Evolutionary conservation across 2,888 invertebrate species (phyloP), one percentile per base, ranked within the genome.

Genomic region (Koerneria pararmatus): DNA sequence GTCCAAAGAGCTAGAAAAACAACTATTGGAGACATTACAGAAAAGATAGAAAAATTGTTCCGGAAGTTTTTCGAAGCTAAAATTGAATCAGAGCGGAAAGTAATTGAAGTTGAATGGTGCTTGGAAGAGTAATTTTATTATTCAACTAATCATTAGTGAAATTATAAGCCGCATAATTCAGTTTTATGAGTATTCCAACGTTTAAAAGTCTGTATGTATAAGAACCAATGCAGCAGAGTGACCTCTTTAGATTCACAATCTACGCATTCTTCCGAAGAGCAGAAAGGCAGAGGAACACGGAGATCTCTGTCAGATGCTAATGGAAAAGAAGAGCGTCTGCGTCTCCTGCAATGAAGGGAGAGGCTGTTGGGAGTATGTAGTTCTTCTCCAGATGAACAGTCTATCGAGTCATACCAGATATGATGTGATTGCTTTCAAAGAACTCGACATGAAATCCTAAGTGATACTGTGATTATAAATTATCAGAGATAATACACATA

Each of bases 231-330:
- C 46, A 41, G 11, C 46, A n/a, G n/a, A 11, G 46, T 15, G 4
- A 65, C 69, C 24, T 71, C 68, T 31, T 68, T 69, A 0, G 57
- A 57, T 32, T 66, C 49, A 35, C 73, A 73, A 8, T 54, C 58
- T 22, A 54, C 41, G 24, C 60, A 49, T 4, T 34, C 5, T n/a
- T 22, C 32, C 11, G 69, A 64, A 1, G 66, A 66, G 22, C 73
- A 73, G 57, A 62, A 68, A 27, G 68, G 66, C 2, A 71, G 57
- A 3, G 67, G 68, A 34, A 71, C 57, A 27, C 62, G 61, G 19
- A 73, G 63, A 31, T 73, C 73, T 27, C 69, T 46, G 41, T 68
- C 59, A 51, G 65, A 67, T 0, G 67, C 70, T 34, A 71, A 32
- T 0, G 73, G 70, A 59, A 70, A 71, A 27, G 68, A 64, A 19